A percentile compares a stretch with the other conserved stretches of the same genome.
Evolutionary conservation across 2,797 vertebrate species (phyloP).

Genomic region (Rhodeus uyekii): DNA sequence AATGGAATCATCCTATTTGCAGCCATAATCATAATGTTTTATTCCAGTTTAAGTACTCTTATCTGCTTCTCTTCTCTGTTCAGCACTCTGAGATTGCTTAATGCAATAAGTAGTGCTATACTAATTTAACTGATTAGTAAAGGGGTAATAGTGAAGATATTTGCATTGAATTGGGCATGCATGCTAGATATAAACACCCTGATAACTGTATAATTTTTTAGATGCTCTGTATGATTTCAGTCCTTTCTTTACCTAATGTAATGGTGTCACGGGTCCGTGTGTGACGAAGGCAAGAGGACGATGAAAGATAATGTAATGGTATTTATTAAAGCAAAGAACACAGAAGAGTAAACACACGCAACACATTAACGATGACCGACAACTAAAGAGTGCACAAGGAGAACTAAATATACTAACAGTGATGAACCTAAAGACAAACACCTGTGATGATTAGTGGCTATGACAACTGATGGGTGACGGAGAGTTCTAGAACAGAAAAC

Average conservation of each 20-base stretch:
- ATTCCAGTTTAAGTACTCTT: not conserved
- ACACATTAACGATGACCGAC: too few relatives aligned
- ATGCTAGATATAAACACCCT: conserved; percentile 37
- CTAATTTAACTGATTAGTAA: not conserved
- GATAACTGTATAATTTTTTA: conserved; percentile 36
- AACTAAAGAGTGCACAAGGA: too few relatives aligned
- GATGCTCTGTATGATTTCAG: conserved; percentile 39
- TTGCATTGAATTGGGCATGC: conserved; percentile 29
- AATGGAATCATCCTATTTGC: not conserved
- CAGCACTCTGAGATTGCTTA: not conserved
- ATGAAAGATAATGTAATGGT: too few relatives aligned
- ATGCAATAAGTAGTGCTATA: not conserved
- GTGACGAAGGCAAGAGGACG: too few relatives aligned
- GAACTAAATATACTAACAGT: too few relatives aligned
- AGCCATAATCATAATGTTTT: conserved; percentile 16
- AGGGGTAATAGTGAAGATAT: conserved; percentile 7
- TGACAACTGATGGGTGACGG: too few relatives aligned
- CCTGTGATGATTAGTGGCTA: too few relatives aligned
- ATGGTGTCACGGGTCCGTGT: too few relatives aligned
- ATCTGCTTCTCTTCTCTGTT: not conserved
- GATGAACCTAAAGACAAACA: too few relatives aligned
- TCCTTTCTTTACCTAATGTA: conserved; percentile 43
- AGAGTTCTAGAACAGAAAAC: too few relatives aligned
- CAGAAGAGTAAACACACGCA: too few relatives aligned
- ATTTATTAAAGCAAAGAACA: too few relatives aligned